Evolutionary conservation across 1,140 invertebrate genomes (phyloP).

Genomic region (Latrodectus geometricus): DNA sequence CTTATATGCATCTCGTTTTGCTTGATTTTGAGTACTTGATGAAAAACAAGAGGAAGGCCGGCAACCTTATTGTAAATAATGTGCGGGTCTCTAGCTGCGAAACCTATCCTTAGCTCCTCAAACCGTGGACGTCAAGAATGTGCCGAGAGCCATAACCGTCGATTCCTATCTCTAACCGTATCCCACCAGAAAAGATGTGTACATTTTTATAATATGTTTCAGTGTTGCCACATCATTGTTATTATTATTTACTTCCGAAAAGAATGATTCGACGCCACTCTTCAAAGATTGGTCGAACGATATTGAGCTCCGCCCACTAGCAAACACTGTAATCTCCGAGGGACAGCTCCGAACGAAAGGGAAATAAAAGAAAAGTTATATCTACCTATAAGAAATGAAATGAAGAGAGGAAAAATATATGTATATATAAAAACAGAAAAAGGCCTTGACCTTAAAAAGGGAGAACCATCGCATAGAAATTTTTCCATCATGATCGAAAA

Average conservation of each 20-base stretch:
- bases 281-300: background rate
- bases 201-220: background rate
- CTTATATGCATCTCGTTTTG: too few relatives aligned
- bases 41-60: too few relatives aligned
- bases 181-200: background rate
- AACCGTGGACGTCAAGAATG: background rate
- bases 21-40: too few relatives aligned
- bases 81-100: background rate
- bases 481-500: background rate
- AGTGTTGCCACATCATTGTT: background rate
- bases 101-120: background rate
- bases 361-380: background rate
- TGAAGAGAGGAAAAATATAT: background rate
- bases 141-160: background rate
- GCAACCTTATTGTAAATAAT: too few relatives aligned
- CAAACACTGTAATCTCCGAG: background rate
- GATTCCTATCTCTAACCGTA: background rate
- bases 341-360: background rate
- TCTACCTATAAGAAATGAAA: background rate
- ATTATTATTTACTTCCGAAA: constrained; percentile 2
- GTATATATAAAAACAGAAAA: background rate
- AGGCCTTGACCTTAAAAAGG: background rate
- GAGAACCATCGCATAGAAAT: background rate
- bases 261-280: background rate
- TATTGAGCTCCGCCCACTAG: background rate